Evolutionary conservation across 2,113 vertebrate genomes (phyloP).

Genomic region (Tor tambroides): DNA sequence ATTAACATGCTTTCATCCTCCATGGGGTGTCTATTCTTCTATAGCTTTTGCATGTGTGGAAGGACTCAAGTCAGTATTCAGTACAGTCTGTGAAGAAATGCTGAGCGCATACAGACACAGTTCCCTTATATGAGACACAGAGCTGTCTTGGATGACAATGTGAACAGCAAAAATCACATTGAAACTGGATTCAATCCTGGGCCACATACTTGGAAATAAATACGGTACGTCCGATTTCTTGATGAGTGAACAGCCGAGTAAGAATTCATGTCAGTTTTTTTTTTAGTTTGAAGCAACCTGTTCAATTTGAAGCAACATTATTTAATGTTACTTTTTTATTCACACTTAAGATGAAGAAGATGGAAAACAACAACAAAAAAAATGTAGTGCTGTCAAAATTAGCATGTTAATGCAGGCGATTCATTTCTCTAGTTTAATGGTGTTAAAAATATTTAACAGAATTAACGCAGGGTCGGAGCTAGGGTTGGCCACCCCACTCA

Average conservation of each 20-base stretch:
- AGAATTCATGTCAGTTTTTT: not conserved
- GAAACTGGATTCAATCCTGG: not conserved
- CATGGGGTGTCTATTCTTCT: not conserved
- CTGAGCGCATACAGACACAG: not conserved
- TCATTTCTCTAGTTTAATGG: too few relatives aligned
- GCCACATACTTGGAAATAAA: not conserved
- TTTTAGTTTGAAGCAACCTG: not conserved
- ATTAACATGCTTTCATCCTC: not conserved
- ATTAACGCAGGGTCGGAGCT: too few relatives aligned
- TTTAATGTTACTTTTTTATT: not conserved
- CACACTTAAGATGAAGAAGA: not conserved
- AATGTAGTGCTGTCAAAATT: too few relatives aligned
- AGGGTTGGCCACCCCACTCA: too few relatives aligned
- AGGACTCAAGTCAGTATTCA: constrained; percentile 29
- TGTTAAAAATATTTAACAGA: too few relatives aligned
- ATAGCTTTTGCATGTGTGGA: constrained; percentile 6
- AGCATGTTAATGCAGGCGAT: too few relatives aligned
- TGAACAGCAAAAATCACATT: not conserved
- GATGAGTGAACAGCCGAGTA: not conserved
- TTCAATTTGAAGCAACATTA: not conserved
- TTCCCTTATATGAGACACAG: not conserved
- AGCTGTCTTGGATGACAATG: not conserved
- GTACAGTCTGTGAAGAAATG: not conserved
- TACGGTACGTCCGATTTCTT: not conserved
- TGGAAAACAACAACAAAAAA: not conserved